Percentiles rank a stretch among this genome's conserved stretches.
Conservation (phyloP, 37 sponge, comb jelly and placozoan genomes). For the Beroe forskalii region DNA sequence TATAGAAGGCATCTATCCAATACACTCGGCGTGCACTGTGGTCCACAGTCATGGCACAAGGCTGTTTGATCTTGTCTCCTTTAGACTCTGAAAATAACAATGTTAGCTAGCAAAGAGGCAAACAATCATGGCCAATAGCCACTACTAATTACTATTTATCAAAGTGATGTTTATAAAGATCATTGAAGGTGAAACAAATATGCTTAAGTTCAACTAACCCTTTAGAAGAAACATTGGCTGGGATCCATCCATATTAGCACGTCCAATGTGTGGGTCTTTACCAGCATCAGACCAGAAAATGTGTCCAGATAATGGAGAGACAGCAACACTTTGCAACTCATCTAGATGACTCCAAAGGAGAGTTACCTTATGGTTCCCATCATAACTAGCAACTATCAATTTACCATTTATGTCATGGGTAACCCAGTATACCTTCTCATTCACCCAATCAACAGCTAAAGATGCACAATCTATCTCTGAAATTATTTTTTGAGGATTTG, state of each 20-base stretch:
- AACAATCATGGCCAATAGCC: too few species aligned
- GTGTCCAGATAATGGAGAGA: slow-evolving; percentile 13
- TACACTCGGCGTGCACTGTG: slow-evolving; percentile 1
- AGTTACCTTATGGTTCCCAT: background rate
- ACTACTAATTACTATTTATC: too few species aligned
- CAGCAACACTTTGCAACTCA: background rate
- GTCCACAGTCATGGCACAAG: slow-evolving; percentile 4
- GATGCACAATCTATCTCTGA: background rate
- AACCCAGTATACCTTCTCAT: slow-evolving; percentile 52
- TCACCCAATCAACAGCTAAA: slow-evolving; percentile 43
- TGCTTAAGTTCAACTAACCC: too few species aligned
- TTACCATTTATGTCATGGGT: background rate
- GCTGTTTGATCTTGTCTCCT: slow-evolving; percentile 19
- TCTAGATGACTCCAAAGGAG: slow-evolving; percentile 36
- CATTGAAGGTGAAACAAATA: too few species aligned
- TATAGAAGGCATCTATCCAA: slow-evolving; percentile 28
- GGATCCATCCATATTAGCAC: slow-evolving; percentile 61
- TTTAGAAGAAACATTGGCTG: slow-evolving; percentile 5
- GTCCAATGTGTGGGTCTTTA: slow-evolving; percentile 44
- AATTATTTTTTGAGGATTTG: background rate
- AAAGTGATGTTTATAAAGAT: too few species aligned
- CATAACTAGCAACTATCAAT: slow-evolving; percentile 10
- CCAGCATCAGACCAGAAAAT: slow-evolving; percentile 45
- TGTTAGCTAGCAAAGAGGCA: too few species aligned
- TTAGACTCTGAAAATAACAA: background rate